phyloP scores from a whole-genome alignment of 2,888 invertebrate genomes.

The Heliconius hortense region DNA sequence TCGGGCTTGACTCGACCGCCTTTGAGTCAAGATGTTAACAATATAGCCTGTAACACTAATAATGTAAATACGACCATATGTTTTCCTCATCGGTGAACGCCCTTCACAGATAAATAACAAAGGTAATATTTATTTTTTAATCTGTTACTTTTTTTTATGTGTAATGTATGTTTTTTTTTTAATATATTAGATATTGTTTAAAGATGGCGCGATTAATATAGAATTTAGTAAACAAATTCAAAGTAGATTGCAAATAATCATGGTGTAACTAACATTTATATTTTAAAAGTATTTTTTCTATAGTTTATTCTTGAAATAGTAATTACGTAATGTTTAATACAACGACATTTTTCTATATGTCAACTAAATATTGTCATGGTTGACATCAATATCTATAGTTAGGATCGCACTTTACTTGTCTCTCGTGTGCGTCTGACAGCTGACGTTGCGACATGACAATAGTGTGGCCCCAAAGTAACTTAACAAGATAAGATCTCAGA shows the following conservation, averaged over 20 bases:
- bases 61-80: conserved; percentile 34
- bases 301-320: neutral
- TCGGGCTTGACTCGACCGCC: conserved; percentile 24
- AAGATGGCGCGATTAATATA: neutral
- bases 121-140: neutral
- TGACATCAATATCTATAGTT: conserved; percentile 35
- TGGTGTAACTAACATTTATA: too few species aligned
- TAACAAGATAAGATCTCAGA: conserved; percentile 39
- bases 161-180: neutral
- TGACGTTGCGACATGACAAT: conserved; percentile 39
- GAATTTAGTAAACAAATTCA: neutral
- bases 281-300: neutral
- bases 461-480: conserved; percentile 33
- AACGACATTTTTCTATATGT: conserved; percentile 10
- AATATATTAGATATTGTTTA: neutral
- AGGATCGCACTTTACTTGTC: conserved; percentile 29
- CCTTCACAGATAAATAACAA: conserved; percentile 6
- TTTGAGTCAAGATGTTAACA: conserved; percentile 28
- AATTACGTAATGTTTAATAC: conserved; percentile 5
- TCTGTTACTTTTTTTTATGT: neutral
- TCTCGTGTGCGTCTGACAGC: conserved; percentile 35
- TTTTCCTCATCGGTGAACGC: conserved; percentile 31
- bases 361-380: conserved; percentile 23
- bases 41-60: conserved; percentile 21
- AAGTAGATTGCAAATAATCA: neutral